Evolutionary conservation across 1,140 invertebrate genomes (phyloP), one percentile per base, ranked within the genome.

Genomic region (Oncopodura yosiiana): DNA sequence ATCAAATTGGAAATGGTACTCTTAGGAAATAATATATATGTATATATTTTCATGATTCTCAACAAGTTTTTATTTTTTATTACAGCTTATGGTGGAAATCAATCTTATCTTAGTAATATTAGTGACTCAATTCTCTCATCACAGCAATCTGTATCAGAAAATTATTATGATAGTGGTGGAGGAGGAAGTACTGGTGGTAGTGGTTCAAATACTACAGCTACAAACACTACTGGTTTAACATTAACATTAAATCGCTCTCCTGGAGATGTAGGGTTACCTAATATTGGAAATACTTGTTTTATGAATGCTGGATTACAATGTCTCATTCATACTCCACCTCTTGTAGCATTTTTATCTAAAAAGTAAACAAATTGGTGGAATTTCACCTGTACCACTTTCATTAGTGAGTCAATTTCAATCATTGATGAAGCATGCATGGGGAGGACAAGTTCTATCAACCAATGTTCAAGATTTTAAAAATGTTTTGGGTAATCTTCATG

Each of bases 221-320:
- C 49, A 14, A 39, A n/a, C 36, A 21, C 44, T 34, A 43, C 38
- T 37, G 37, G 23, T 26, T n/a, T 6, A 18, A 12, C 32, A 3
- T 18, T 4, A 3, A 23, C 3, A 4, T 3, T 5, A 26, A n/a
- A 42, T 24, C 49, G 50, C 19, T 16, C 61, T 14, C 65, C 70
- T 23, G 74, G 74, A 1, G 68, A 67, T 39, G 74, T 73, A 62
- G 75, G 75, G 5, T 62, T 77, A n/a, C 66, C 67, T 34, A 77
- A 77, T 61, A 64, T 75, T 19, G 75, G 75, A 23, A 77, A 77
- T 60, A 77, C 74, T 4, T 84, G 81, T 64, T 84, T 83, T 65
- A 83, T 84, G 81, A 81, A 80, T 66, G 74, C 81, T 26, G 81
- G 79, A 1, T 67, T 83, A 19, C 82, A 83, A 66, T 80, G 79